phyloP scores from a whole-genome alignment of 2,888 invertebrate genomes.

The Drosophila buzzatii region DNA sequence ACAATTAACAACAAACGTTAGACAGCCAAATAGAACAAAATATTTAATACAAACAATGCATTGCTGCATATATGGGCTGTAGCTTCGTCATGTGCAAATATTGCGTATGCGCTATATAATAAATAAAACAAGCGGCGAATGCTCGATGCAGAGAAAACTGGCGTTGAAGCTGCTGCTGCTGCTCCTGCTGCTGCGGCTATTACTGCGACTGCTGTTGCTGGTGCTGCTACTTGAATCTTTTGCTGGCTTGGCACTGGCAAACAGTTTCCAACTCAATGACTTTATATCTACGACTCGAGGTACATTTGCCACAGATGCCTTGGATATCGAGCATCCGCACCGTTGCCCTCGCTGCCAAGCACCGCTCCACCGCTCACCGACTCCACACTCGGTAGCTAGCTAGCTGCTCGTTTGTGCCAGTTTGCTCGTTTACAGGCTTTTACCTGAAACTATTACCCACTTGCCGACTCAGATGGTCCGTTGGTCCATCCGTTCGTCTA shows the following conservation, averaged over 20 bases:
- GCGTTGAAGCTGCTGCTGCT: constrained; percentile 24
- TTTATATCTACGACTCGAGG: constrained; percentile 72
- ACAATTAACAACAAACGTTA: constrained; percentile 5
- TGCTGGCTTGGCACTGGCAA: constrained; percentile 67
- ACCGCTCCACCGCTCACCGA: constrained; percentile 7
- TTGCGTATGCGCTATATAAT: constrained; percentile 77
- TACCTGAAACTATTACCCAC: constrained; percentile 81
- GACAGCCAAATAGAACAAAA: constrained; percentile 30
- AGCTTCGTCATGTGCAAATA: constrained; percentile 50
- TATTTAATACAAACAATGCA: constrained; percentile 63
- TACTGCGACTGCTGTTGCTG: constrained; percentile 7
- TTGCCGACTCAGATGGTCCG: constrained; percentile 55
- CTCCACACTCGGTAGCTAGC: constrained; percentile 44
- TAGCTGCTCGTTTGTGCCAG: constrained; percentile 79
- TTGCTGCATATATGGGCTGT: constrained; percentile 56
- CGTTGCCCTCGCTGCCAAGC: constrained; percentile 38
- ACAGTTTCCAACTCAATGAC: constrained; percentile 77
- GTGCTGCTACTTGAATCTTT: constrained; percentile 55
- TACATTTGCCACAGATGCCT: constrained; percentile 75
- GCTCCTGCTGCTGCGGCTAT: constrained; percentile 7
- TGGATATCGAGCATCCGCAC: constrained; percentile 66
- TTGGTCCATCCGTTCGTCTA: constrained; percentile 35
- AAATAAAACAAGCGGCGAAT: constrained; percentile 65
- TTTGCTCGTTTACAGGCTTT: constrained; percentile 81
- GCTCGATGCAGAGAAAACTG: constrained; percentile 41